Base-by-base conservation (phyloP, 2,888 invertebrate genomes). In the Hemithea aestivaria region DNA sequence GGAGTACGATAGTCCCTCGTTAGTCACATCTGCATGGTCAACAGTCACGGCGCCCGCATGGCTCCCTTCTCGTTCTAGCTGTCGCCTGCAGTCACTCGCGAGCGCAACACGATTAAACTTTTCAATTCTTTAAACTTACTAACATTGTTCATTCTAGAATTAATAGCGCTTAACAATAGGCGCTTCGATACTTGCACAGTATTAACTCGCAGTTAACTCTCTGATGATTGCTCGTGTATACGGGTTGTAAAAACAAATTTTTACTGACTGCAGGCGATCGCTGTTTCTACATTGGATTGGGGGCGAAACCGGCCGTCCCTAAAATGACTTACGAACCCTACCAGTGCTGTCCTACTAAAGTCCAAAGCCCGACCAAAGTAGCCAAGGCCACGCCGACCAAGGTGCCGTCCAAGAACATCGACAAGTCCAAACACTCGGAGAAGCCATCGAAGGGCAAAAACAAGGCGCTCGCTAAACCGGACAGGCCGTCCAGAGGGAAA, bases 281-380 rank as follows among this genome's bases (percentile, higher is more conserved):
- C 92, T 96, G 96, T 93, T 95, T 96, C 94, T 94, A 94, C 94
- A 94, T 96, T 91, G 96, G 95, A 90, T 92, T 96, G 92, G 95
- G 94, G 89, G 94, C 94, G 89, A 93, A 93, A 89, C 90, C 89
- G 84, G 90, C 90, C 74, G 89, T 91, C 83, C 91, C 92, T 83
- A 90, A 90, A 87, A 89, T 90, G 87, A 91, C 93, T 87, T 94
- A 93, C 89, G 93, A 93, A 91, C 94, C 95, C 79, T 96, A 94
- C 91, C 95, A 95, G 90, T 95, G 95, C 92, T 96, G 95, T 90
- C 95, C 95, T 83, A 92, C 92, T 82, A 93, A 93, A 90, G 91
- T 92, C 81, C 90, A 90, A 78, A 92, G 91, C 79, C 90, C 91
- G 73, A 92, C 93, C 66, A 94, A 93, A 90, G 90, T 93, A 81